Base-by-base conservation (phyloP, 2,888 invertebrate species). In the Drosophila helvetica region DNA sequence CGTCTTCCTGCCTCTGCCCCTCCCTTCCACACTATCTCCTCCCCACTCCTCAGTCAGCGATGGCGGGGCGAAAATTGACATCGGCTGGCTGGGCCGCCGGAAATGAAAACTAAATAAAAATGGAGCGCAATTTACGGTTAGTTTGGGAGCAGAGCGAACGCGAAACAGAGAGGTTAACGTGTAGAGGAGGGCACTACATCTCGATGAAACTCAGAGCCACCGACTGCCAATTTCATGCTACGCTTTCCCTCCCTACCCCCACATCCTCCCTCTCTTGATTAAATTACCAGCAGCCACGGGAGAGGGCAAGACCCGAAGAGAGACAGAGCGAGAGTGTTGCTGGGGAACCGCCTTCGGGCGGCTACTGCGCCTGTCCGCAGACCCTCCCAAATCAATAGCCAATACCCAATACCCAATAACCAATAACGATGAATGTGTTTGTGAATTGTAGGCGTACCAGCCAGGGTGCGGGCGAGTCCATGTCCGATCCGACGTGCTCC, bases 221-320 rank as follows among this genome's bases (percentile, higher is more conserved):
- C 64, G 73, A 76, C 85, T 79, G 80, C 77, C 82, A 82, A 86
- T 82, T 82, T 86, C 73, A 71, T 80, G 83, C 56, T 64, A 71
- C 75, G 68, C 65, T 82, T 77, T 73, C 27, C 67, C 71, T 42
- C 27, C 46, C 50, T 17, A 10, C 9, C 10, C 38, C 19, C n/a
- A 42, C 45, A 18, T 17, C 45, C 10, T 38, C 1, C 33, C 57
- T 30, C 38, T 12, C 25, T 15, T 66, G 53, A 66, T 68, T 68
- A 66, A 54, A 66, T 62, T 30, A 42, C 48, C 60, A 58, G 38
- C 22, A 10, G 17, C 62, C 22, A 18, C 33, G 33, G 46, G 58
- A 12, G 4, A 12, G 2, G 19, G 19, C 42, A 22, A 46, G 22
- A 18, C 12, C 3, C 18, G 42, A n/a, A 18, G 18, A 25, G n/a